These are phyloP conservation scores for Auanema sp. DNA, from an alignment of 2,888 invertebrate genomes.

Conservation along the genomic window DNA sequence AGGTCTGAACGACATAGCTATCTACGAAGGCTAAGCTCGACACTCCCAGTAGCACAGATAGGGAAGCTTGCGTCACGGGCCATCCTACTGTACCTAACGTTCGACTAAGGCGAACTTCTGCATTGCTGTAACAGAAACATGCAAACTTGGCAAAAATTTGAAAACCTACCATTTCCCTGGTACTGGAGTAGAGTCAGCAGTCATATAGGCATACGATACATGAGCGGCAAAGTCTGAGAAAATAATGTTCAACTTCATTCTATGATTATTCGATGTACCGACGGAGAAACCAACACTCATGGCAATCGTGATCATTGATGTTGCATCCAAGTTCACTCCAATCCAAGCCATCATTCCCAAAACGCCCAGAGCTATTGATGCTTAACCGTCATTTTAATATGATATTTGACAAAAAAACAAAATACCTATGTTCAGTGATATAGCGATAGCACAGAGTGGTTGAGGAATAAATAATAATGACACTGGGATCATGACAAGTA, in stretches of 20 bases:
- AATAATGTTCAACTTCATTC: background rate
- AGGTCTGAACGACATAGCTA: slow-evolving; percentile 56
- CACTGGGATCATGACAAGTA: slow-evolving; percentile 56
- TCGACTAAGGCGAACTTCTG: slow-evolving; percentile 21
- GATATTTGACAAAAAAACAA: background rate
- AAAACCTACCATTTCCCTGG: slow-evolving; percentile 8
- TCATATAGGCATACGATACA: slow-evolving; percentile 56
- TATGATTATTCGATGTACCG: slow-evolving; percentile 19
- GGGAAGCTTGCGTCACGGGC: slow-evolving; percentile 54
- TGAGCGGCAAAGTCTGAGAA: slow-evolving; percentile 54
- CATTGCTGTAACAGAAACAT: slow-evolving; percentile 7
- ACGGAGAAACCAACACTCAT: slow-evolving; percentile 61
- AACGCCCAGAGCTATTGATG: slow-evolving; percentile 57
- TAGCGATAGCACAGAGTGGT: slow-evolving; percentile 52
- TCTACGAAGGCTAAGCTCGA: slow-evolving; percentile 48
- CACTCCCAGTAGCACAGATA: slow-evolving; percentile 52
- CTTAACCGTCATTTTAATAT: slow-evolving; percentile 7
- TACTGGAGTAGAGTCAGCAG: slow-evolving; percentile 13
- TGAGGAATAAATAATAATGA: slow-evolving; percentile 53
- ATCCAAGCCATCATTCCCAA: slow-evolving; percentile 50
- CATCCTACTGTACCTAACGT: slow-evolving; percentile 53
- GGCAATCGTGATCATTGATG: slow-evolving; percentile 61
- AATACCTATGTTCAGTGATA: slow-evolving; percentile 37
- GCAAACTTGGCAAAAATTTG: background rate
- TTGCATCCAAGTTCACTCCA: slow-evolving; percentile 53